These are phyloP conservation scores for Chionomys nivalis DNA, from an alignment of 2,113 vertebrate species.

Conservation along the genomic window DNA sequence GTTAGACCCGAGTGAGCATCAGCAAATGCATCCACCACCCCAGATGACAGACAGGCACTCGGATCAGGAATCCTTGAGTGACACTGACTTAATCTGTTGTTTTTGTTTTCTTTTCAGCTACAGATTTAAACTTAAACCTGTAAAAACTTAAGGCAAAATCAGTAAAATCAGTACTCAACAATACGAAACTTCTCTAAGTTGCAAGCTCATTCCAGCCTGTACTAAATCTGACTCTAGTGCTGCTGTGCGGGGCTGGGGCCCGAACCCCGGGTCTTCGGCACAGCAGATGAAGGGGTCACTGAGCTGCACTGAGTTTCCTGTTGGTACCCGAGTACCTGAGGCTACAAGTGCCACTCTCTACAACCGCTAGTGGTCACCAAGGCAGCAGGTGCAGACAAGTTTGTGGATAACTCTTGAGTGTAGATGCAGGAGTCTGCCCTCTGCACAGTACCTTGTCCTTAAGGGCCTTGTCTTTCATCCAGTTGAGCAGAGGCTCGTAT, in stretches of 20 bases:
- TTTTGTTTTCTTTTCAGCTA: background rate
- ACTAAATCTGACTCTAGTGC: background rate
- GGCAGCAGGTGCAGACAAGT: background rate
- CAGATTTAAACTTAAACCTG: background rate
- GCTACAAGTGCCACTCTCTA: background rate
- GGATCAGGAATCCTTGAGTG: background rate
- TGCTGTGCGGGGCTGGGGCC: background rate
- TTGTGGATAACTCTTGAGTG: background rate
- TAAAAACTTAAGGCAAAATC: slow-evolving; percentile 9
- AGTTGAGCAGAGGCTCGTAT: slow-evolving; percentile 95
- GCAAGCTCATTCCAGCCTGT: background rate
- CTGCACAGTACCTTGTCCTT: slow-evolving; percentile 92
- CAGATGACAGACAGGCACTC: background rate
- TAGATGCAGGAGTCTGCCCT: no score
- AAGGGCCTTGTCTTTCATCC: slow-evolving; percentile 97
- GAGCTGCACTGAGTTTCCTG: background rate
- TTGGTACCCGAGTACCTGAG: no score
- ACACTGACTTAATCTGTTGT: background rate
- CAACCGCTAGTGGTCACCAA: background rate
- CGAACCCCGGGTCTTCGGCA: background rate
- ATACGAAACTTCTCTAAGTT: background rate
- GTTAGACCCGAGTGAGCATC: background rate
- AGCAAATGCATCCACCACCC: background rate
- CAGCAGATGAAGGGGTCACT: background rate
- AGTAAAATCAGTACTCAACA: background rate